Percentiles rank a stretch among this genome's conserved stretches.
Evolutionary conservation across 2,113 vertebrate species (phyloP).

Genomic region (Setophaga coronata): DNA sequence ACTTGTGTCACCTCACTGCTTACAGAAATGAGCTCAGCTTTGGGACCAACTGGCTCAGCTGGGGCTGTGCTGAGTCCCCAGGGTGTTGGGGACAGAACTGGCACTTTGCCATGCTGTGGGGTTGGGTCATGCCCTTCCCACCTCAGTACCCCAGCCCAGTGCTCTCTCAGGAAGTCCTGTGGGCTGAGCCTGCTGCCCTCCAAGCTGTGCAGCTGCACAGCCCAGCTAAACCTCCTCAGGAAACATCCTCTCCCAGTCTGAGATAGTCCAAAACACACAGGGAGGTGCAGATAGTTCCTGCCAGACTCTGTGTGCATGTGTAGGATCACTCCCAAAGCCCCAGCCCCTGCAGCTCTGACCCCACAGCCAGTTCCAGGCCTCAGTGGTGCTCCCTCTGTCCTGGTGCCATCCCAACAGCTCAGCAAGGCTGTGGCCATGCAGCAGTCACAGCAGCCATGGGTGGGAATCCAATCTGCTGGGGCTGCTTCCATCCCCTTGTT

Average conservation of each 20-base stretch:
- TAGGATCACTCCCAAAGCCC: background rate
- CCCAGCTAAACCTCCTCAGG: background rate
- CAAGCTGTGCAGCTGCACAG: background rate
- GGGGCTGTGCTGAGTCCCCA: background rate
- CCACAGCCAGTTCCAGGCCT: background rate
- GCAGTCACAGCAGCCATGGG: rapidly evolving
- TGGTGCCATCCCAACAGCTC: background rate
- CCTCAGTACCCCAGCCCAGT: background rate
- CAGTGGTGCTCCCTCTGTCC: rapidly evolving
- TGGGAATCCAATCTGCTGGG: rapidly evolving
- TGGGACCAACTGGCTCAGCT: rapidly evolving
- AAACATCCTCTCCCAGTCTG: background rate
- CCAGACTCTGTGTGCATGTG: rapidly evolving
- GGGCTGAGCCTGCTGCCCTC: background rate
- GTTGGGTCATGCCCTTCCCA: background rate
- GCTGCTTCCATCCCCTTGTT: background rate
- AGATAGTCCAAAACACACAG: background rate
- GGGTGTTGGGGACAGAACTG: background rate
- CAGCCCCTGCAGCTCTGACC: background rate
- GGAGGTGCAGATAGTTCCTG: background rate
- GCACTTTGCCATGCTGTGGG: background rate
- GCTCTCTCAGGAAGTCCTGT: background rate
- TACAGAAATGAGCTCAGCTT: background rate
- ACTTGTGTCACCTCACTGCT: rapidly evolving
- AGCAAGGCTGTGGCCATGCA: background rate